phyloP scores from a whole-genome alignment of 2,797 vertebrate genomes.

The Coccyzus lansbergi region DNA sequence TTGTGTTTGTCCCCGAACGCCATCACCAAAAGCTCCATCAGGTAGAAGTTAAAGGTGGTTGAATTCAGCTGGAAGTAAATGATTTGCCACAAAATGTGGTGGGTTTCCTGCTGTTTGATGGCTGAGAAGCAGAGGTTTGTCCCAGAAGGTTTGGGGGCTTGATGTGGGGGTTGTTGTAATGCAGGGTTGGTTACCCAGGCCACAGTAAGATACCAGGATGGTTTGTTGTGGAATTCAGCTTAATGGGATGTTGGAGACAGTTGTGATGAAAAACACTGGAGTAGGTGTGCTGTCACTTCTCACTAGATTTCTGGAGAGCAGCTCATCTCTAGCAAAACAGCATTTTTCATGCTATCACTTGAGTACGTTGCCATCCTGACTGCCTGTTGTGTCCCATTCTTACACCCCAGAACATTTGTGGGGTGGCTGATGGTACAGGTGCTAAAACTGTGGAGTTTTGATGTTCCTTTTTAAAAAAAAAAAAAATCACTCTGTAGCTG shows the following conservation, averaged over 20 bases:
- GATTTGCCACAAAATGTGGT: neutral
- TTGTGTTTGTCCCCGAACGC: neutral
- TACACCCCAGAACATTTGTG: neutral
- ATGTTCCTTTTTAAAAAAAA: neutral
- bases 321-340: neutral
- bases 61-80: neutral
- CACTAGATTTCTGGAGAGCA: neutral
- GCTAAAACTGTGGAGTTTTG: neutral
- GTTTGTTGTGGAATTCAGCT: neutral
- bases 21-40: neutral
- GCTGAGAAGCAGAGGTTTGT: neutral
- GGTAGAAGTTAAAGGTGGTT: neutral
- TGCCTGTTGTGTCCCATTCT: neutral
- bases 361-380: neutral
- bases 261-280: neutral
- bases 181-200: neutral
- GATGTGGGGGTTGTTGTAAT: neutral
- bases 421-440: neutral
- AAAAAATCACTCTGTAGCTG: neutral
- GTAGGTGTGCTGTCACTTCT: neutral
- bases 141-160: neutral
- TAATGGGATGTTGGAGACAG: neutral
- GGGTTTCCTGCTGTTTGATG: neutral
- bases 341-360: neutral
- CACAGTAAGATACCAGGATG: neutral